A percentile compares a stretch with the other conserved stretches of the same genome.
phyloP scores from a whole-genome alignment of 2,888 invertebrate species.

The Spisula subtruncata region DNA sequence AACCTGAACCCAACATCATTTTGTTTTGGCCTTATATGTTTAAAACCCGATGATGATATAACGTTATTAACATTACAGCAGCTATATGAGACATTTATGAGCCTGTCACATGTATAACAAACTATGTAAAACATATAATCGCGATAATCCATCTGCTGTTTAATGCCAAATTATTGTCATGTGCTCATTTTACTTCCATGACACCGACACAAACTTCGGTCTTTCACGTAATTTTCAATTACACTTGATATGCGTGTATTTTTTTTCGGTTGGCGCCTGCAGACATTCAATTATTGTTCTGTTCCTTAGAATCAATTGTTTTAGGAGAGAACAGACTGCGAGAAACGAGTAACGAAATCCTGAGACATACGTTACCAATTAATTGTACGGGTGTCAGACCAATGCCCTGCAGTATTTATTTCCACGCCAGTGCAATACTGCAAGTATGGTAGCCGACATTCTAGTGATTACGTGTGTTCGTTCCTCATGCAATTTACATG shows the following conservation, averaged over 20 bases:
- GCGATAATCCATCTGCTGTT: neutral
- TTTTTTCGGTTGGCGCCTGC: conserved; percentile 7
- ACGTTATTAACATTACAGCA: neutral
- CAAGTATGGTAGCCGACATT: neutral
- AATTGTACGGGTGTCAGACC: conserved; percentile 21
- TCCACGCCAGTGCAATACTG: neutral
- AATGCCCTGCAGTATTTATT: neutral
- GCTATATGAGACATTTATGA: neutral
- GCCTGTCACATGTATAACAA: neutral
- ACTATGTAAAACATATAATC: neutral
- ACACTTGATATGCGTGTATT: conserved; percentile 5
- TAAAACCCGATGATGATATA: neutral
- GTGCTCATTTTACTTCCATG: neutral
- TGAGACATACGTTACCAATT: conserved; percentile 9
- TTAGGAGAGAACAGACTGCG: neutral
- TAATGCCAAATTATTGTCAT: conserved; percentile 8
- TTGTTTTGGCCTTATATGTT: too few relatives aligned
- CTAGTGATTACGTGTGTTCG: neutral
- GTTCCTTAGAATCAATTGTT: neutral
- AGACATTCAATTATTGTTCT: neutral
- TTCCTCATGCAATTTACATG: neutral
- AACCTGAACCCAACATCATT: too few relatives aligned
- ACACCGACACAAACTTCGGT: neutral
- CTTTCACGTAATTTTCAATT: neutral
- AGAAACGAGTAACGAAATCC: neutral